Evolutionary conservation across 2,888 invertebrate species (phyloP).

Genomic region (Scaptomyza cyrtandrae): DNA sequence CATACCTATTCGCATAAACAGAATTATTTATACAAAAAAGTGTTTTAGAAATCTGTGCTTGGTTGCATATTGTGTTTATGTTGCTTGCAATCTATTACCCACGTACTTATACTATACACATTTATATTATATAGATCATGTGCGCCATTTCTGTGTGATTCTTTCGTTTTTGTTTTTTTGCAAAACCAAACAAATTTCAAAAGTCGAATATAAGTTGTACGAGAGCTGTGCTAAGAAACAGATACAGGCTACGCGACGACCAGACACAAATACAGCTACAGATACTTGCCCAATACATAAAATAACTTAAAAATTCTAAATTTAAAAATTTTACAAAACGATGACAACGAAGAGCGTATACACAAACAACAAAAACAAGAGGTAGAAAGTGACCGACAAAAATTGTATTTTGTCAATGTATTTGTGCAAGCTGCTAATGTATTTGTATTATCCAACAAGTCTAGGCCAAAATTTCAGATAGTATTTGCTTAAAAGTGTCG

Average conservation of each 20-base stretch:
- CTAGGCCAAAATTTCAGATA: slow-evolving; percentile 53
- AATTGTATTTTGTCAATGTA: slow-evolving; percentile 31
- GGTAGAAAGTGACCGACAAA: slow-evolving; percentile 45
- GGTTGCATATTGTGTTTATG: slow-evolving; percentile 77
- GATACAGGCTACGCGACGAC: slow-evolving; percentile 15
- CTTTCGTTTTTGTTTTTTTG: slow-evolving; percentile 46
- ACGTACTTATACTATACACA: slow-evolving; percentile 18
- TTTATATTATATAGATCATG: slow-evolving; percentile 54
- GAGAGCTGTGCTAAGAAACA: slow-evolving; percentile 16
- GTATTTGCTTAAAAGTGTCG: slow-evolving; percentile 63
- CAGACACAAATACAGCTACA: slow-evolving; percentile 24
- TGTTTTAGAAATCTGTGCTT: slow-evolving; percentile 17
- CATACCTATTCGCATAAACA: slow-evolving; percentile 63
- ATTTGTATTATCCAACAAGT: slow-evolving; percentile 37
- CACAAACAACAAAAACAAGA: slow-evolving; percentile 22
- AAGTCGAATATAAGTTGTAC: slow-evolving; percentile 8
- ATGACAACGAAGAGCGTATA: slow-evolving; percentile 70
- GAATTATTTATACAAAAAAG: slow-evolving; percentile 68
- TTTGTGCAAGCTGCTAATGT: slow-evolving; percentile 25
- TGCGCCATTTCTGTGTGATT: slow-evolving; percentile 55
- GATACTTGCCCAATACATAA: slow-evolving; percentile 75
- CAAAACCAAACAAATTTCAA: slow-evolving; percentile 61
- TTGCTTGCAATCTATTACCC: slow-evolving; percentile 58
- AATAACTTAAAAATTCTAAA: slow-evolving; percentile 81
- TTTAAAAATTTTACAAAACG: slow-evolving; percentile 82